Percentiles rank a stretch among this genome's conserved stretches.
These are phyloP conservation scores for Cyclargus thomasi DNA, from an alignment of 1,140 invertebrate species.

Conservation along the genomic window DNA sequence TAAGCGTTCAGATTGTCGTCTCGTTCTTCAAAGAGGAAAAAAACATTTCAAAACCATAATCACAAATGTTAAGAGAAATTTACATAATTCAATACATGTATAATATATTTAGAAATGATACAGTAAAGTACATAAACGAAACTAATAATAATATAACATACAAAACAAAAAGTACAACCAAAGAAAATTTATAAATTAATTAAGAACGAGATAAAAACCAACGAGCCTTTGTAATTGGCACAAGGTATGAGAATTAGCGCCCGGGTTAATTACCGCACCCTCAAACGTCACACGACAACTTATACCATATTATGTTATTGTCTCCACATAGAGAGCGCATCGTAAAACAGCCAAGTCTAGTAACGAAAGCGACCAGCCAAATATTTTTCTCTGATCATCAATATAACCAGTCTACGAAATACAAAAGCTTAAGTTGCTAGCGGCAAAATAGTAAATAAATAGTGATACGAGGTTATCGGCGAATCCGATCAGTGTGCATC, in stretches of 20 bases:
- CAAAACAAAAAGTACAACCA: background rate
- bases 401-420: conserved; percentile 42
- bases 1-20: conserved; percentile 34
- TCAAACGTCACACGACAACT: conserved; percentile 26
- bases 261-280: conserved; percentile 46
- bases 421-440: conserved; percentile 56
- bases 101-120: conserved; percentile 21
- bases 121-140: conserved; percentile 19
- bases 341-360: conserved; percentile 60
- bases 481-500: conserved; percentile 30
- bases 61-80: conserved; percentile 7
- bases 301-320: conserved; percentile 34
- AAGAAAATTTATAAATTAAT: conserved; percentile 13
- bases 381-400: conserved; percentile 41
- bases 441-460: conserved; percentile 45
- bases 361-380: conserved; percentile 59
- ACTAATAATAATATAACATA: conserved; percentile 8
- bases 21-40: conserved; percentile 29
- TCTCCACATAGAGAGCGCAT: conserved; percentile 46
- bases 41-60: conserved; percentile 20
- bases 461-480: conserved; percentile 30
- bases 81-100: conserved; percentile 19
- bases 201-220: conserved; percentile 49
- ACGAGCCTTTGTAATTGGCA: conserved; percentile 26
- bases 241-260: conserved; percentile 23